Evolutionary conservation across 1,140 invertebrate genomes (phyloP).

Genomic region (Drosophila ficusphila): DNA sequence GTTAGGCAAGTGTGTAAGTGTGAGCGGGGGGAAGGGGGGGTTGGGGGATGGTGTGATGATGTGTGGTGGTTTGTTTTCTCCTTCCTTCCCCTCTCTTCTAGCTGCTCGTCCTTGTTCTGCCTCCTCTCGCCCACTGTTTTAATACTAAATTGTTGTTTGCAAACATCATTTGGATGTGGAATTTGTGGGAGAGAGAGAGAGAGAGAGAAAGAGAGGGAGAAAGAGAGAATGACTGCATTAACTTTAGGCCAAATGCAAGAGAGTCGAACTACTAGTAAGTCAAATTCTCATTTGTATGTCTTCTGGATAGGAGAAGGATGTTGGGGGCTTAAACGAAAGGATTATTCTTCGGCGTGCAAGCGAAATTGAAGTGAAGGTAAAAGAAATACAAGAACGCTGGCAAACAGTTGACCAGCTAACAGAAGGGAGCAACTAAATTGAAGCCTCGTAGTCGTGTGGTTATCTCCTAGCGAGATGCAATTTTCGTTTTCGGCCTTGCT

Average conservation of each 20-base stretch:
- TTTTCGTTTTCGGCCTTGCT: background rate
- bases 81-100: too few species aligned
- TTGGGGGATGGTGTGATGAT: too few species aligned
- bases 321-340: too few species aligned
- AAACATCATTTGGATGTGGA: too few species aligned
- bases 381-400: constrained; percentile 14
- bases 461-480: constrained; percentile 35
- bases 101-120: too few species aligned
- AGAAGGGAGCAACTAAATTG: constrained; percentile 23
- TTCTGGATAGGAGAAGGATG: constrained; percentile 2
- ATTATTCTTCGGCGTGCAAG: constrained; percentile 18
- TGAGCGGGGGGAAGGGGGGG: constrained; percentile 1
- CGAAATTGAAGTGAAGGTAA: constrained; percentile 25
- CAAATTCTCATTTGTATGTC: constrained; percentile 17
- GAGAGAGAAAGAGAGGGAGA: background rate
- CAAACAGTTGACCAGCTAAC: constrained; percentile 24
- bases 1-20: constrained; percentile 14
- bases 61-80: too few species aligned
- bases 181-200: background rate
- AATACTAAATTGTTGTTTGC: too few species aligned
- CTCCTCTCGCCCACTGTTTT: too few species aligned
- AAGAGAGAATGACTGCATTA: constrained; percentile 10
- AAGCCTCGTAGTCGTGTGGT: constrained; percentile 24
- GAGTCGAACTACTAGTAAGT: constrained; percentile 12
- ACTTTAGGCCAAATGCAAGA: constrained; percentile 35